Evolutionary conservation across 2,888 invertebrate species (phyloP), one percentile per base, ranked within the genome.

Genomic region (Cantharis rustica): DNA sequence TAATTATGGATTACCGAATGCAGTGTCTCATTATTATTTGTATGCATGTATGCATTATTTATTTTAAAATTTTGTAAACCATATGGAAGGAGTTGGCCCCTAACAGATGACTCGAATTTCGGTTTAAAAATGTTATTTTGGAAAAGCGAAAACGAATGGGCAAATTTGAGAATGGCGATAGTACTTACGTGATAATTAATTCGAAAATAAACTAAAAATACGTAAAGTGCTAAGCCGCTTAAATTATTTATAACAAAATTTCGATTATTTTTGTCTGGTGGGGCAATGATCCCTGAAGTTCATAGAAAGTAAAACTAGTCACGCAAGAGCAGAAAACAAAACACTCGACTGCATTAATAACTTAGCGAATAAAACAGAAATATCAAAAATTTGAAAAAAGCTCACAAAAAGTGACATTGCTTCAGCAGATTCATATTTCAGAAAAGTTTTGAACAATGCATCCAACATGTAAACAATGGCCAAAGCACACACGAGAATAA

Each of bases 251-350:
- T 66, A 72, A 26, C 26, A 70, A 69, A 15, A 72, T 15, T 76
- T 76, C 73, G 70, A 76, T 73, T 76, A 76, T 71, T 71, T 73
- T 76, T 71, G 76, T 76, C 73, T 73, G 61, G 68, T 47, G 47
- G 73, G 70, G 23, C 76, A 71, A 61, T 71, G 71, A 73, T 72
- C 69, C 73, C 73, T 71, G 47, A 77, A 74, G 69, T 77, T 77
- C 73, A 68, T 16, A 72, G 75, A 78, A 78, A 78, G 31, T 64
- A 78, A 78, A 75, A 69, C 64, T 47, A 75, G 69, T 69, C 78
- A 78, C 78, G 78, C 78, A 62, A 74, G 71, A 70, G 17, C 61
- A 31, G 70, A 71, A 68, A 69, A 61, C 47, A 47, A 73, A 76
- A 61, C 16, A 26, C 62, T 66, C 64, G 61, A 66, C 72, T 69